Evolutionary conservation across 2,888 invertebrate species (phyloP), one percentile per base, ranked within the genome.

Genomic region (Apamea crenata): DNA sequence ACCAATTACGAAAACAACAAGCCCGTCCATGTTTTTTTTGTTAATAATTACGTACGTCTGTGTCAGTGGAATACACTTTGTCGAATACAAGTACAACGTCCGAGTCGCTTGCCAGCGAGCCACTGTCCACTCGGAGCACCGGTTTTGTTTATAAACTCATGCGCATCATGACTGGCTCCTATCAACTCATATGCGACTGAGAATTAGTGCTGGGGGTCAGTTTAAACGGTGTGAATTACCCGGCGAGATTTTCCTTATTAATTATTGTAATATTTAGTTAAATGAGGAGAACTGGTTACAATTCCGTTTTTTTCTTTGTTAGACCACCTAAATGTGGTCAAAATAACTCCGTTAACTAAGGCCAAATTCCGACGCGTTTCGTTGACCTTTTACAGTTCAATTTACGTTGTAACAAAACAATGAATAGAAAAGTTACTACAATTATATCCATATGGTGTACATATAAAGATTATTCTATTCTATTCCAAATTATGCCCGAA

Each of bases 1-100:
- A 95, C 95, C 94, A 47, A 94, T 75, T 79, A 93, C 84, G 72
- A 94, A 89, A 80, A 93, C 85, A 44, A 90, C 84, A 71, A 87
- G 47, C 80, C 92, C 92, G 68, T 91, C 89, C 95, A 94, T 94
- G 80, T 85, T 83, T 74, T 83, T 74, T 61, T 69, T 65, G 8
- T 71, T 47, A 68, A 78, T 74, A 69, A 68, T 67, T 84, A 72
- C 36, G 69, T 68, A 70, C 71, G 75, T 68, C 67, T 56, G 32
- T 53, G 36, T 71, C 72, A 77, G 72, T n/a, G 53, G 61, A 75
- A 65, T 74, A 67, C 21, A 76, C 63, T 78, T 77, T 29, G 67
- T 74, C 71, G 53, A 74, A 59, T 81, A 85, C 36, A 56, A 76
- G 59, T 76, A 78, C 81, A 82, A 83, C 85, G 81, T 72, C 83